These are phyloP conservation scores for Phenganax marumi DNA, from an alignment of 92 coral and sea anemone species.

Conservation along the genomic window DNA sequence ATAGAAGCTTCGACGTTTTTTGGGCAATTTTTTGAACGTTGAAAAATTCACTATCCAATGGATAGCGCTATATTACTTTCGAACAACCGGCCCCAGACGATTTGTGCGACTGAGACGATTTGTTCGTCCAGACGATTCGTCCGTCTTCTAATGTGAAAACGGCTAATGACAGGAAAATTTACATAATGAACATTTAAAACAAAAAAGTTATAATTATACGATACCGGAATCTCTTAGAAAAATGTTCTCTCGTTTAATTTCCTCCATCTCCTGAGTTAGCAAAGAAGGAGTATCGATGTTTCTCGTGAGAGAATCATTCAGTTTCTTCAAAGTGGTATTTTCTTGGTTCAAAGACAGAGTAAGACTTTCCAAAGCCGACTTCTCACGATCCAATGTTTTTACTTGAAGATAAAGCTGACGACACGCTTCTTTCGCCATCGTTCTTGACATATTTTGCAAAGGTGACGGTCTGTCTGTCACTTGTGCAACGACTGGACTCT, in stretches of 20 bases:
- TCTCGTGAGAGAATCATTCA: conserved; percentile 71
- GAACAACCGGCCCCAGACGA: no score
- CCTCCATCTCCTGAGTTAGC: conserved; percentile 73
- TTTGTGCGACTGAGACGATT: no score
- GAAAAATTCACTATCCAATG: no score
- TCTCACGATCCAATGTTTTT: conserved; percentile 73
- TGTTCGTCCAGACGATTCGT: no score
- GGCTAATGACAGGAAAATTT: no score
- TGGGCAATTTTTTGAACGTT: no score
- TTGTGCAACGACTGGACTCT: not conserved
- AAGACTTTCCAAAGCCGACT: conserved; percentile 72
- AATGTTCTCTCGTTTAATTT: conserved; percentile 74
- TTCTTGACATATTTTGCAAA: conserved; percentile 50
- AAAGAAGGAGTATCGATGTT: conserved; percentile 63
- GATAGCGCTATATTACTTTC: no score
- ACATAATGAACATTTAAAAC: not conserved
- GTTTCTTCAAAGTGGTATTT: conserved; percentile 81
- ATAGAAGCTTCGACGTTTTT: no score
- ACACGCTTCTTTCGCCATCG: conserved; percentile 51
- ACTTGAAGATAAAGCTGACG: conserved; percentile 52
- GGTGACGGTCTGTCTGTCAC: not conserved
- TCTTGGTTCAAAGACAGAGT: conserved; percentile 79
- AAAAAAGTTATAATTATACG: not conserved
- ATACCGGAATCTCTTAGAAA: conserved; percentile 76
- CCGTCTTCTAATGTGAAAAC: no score